Evolutionary conservation across 92 coral and sea anemone species (phyloP).

Genomic region (Ricordea florida): DNA sequence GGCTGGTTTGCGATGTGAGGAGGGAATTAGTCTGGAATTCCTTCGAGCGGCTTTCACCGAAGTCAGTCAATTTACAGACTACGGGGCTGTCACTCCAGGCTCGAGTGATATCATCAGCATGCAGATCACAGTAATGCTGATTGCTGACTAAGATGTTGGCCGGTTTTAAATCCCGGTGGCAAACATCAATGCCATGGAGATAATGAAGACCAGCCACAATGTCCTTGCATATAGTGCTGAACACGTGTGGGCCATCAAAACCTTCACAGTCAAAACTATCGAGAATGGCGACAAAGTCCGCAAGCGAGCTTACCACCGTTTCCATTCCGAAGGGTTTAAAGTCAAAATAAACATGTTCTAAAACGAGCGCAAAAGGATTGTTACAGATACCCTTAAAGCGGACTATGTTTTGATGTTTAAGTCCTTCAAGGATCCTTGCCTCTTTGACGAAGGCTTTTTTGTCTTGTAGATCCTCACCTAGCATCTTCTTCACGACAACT

Average conservation of each 20-base stretch:
- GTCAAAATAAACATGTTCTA: constrained; percentile 44
- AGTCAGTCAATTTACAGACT: too few relatives aligned
- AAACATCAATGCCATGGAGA: neutral
- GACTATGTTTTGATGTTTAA: neutral
- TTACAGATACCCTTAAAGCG: constrained; percentile 20
- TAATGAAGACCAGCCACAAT: constrained; percentile 1
- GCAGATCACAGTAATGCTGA: too few relatives aligned
- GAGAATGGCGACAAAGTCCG: constrained; percentile 1
- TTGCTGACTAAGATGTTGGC: too few relatives aligned
- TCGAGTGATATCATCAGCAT: too few relatives aligned
- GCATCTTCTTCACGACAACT: constrained; percentile 8
- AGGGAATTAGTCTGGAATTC: too few relatives aligned
- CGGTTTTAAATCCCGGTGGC: too few relatives aligned
- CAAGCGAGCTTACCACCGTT: constrained; percentile 24
- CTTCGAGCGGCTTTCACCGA: too few relatives aligned
- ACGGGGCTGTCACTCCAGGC: too few relatives aligned
- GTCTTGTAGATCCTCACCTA: neutral
- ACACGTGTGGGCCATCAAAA: constrained; percentile 14
- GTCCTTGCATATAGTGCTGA: constrained; percentile 6
- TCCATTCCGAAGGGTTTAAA: constrained; percentile 37
- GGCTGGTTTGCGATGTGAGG: too few relatives aligned
- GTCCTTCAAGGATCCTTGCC: neutral
- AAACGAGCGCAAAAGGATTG: constrained; percentile 7
- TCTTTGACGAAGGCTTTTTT: neutral
- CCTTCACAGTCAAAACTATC: constrained; percentile 4